Percentiles rank a stretch among this genome's conserved stretches.
Conservation (phyloP, 2,888 invertebrate genomes). For the Lithosia quadra region DNA sequence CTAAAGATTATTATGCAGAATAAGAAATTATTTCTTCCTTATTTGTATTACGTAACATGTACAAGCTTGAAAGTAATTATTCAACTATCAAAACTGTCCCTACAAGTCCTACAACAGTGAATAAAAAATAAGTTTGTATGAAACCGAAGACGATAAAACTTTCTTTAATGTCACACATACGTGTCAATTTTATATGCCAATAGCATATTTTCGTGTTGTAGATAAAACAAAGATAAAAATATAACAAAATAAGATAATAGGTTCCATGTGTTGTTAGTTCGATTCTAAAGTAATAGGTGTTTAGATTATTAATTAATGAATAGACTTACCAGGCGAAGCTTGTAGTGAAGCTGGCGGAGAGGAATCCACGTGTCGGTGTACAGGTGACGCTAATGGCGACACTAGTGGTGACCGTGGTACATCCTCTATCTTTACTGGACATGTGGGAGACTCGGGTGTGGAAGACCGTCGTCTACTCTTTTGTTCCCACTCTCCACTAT, state of each 20-base stretch:
- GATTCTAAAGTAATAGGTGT: conserved; percentile 34
- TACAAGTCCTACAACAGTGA: background rate
- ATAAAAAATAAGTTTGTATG: background rate
- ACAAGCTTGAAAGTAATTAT: background rate
- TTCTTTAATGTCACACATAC: background rate
- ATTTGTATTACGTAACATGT: background rate
- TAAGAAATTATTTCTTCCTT: conserved; percentile 4
- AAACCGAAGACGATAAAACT: conserved; percentile 3
- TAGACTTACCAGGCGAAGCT: conserved; percentile 74
- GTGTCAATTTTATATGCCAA: conserved; percentile 50
- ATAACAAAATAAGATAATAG: conserved; percentile 64
- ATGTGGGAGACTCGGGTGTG: conserved; percentile 74
- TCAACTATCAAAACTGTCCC: background rate
- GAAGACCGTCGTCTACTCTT: conserved; percentile 77
- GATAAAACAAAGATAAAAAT: conserved; percentile 66
- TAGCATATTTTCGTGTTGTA: conserved; percentile 51
- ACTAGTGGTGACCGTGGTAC: conserved; percentile 69
- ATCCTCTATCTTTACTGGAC: conserved; percentile 64
- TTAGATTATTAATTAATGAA: conserved; percentile 32
- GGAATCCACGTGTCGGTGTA: conserved; percentile 65
- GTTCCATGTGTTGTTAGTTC: conserved; percentile 31
- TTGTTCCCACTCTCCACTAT: conserved; percentile 74
- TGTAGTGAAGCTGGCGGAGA: conserved; percentile 68
- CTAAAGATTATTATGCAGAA: conserved; percentile 31
- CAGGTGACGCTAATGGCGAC: conserved; percentile 77